Base-by-base conservation (phyloP, 2,113 vertebrate species). In the Cynocephalus volans region DNA sequence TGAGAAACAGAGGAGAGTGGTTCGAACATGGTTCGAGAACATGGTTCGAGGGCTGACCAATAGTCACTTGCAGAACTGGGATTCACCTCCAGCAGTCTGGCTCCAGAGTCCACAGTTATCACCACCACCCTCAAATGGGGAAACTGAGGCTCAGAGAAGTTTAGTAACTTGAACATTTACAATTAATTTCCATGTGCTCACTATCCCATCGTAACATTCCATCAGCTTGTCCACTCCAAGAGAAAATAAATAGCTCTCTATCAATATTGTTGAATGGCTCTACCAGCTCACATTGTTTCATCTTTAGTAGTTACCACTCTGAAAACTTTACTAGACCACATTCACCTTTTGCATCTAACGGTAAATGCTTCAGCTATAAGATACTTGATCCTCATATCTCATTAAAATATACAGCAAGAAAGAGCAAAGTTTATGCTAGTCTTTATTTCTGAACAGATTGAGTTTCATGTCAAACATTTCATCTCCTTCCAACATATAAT, bases 381-480 rank as follows among this genome's bases (percentile, higher is more conserved):
- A 86, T 5, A 77, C n/a, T 10, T 45, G 62, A 77, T 64, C 50
- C 21, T 86, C 58, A 83, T 0, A 1, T 73, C 60, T 95, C 60
- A 82, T 31, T 67, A 80, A 93, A 87, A 93, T 52, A 73, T 4
- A 36, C 23, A 58, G 26, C 67, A 79, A 84, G 60, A 87, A 90
- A 96, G 72, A 96, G 36, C 45, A 81, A 95, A 60, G 67, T 60
- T 33, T 77, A 56, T 72, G 18, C 26, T 91, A 56, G 58, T 48
- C 62, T 96, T 96, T 93, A 88, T 88, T 90, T 96, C 62, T 72
- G 69, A 96, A 12, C 24, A 94, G n/a, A 81, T 15, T 83, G 72
- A 75, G 58, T 75, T 93, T 97, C 93, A 91, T 24, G 36, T 95
- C 31, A 94, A 93, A 52, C 75, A 72, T 84, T 96, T 93, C 58